Base-by-base conservation (phyloP, 2,888 invertebrate genomes). In the Notodonta dromedarius region DNA sequence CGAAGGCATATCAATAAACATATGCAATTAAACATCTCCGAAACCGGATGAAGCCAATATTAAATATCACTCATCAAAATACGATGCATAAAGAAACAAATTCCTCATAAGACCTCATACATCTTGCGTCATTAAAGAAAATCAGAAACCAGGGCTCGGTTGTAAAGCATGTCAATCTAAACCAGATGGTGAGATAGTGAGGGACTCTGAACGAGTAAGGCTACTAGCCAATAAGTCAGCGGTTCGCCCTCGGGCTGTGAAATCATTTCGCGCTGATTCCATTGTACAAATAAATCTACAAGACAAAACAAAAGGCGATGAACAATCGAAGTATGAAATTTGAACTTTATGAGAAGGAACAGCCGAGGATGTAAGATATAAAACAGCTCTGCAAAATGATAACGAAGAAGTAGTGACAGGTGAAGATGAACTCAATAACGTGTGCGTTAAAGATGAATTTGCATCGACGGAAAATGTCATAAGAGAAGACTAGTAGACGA, bases 151-250 rank as follows among this genome's bases (percentile, higher is more conserved):
- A 82, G 85, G 77, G 81, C 81, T 82, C 84, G 85, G 82, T 78
- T 83, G 82, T 90, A 90, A 90, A 89, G 76, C 81, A 87, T 81
- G 85, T 88, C 87, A 85, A 78, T 79, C 82, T 72, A 76, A 79
- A 73, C 82, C 81, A 89, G 90, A 91, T 91, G 87, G 79, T 74
- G 71, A 85, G 90, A 91, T 91, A 89, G 85, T 76, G 83, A 83
- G 81, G 83, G 88, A 85, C 84, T 87, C 78, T 72, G 78, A 78
- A 74, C 84, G 73, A 80, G 85, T 83, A 88, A 84, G 75, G 85
- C 89, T 86, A 85, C 87, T 78, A 81, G 80, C 77, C 79, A 80
- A 85, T 89, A 87, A 86, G 78, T 88, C 82, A 81, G 79, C 69
- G 80, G 82, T 78, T 78, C 76, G 75, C 82, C 90, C 82, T 64